A percentile compares a stretch with the other conserved stretches of the same genome.
Evolutionary conservation across 2,888 invertebrate species (phyloP).

Genomic region (Cryptus armator): DNA sequence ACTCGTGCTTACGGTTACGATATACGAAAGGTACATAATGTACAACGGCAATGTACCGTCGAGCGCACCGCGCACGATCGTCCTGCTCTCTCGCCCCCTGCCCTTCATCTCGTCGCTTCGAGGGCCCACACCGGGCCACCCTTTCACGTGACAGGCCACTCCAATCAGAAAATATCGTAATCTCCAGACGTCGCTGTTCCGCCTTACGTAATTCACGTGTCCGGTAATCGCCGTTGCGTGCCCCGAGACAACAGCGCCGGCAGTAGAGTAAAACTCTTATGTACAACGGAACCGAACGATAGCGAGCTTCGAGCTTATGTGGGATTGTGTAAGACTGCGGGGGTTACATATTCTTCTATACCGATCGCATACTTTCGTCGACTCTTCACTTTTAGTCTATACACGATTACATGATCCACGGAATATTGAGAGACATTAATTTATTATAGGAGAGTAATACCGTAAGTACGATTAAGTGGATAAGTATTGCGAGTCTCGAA

Average conservation of each 20-base stretch:
- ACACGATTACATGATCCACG: constrained; percentile 7
- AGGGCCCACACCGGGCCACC: constrained; percentile 52
- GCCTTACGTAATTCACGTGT: constrained; percentile 83
- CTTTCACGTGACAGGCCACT: constrained; percentile 78
- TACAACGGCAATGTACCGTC: constrained; percentile 1
- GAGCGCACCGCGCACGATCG: constrained; percentile 9
- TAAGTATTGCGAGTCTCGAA: constrained; percentile 19
- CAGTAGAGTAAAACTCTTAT: constrained; percentile 34
- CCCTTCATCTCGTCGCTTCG: constrained; percentile 37
- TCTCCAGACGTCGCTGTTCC: constrained; percentile 77
- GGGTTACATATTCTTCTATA: constrained; percentile 23
- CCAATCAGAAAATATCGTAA: constrained; percentile 81
- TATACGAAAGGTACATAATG: background rate
- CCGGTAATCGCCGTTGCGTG: constrained; percentile 80
- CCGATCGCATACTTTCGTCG: constrained; percentile 22
- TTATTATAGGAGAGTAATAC: constrained; percentile 37
- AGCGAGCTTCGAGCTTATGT: constrained; percentile 44
- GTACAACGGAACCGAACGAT: constrained; percentile 26
- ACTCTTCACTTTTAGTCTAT: constrained; percentile 17
- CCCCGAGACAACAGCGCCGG: constrained; percentile 60
- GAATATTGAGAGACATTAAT: constrained; percentile 45
- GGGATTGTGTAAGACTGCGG: constrained; percentile 1
- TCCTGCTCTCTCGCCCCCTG: constrained; percentile 44
- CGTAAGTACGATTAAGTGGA: constrained; percentile 49
- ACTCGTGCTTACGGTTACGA: background rate